Percentiles rank a stretch among this genome's conserved stretches.
Evolutionary conservation across 2,888 invertebrate species (phyloP).

Genomic region (Rhagonycha fulva): DNA sequence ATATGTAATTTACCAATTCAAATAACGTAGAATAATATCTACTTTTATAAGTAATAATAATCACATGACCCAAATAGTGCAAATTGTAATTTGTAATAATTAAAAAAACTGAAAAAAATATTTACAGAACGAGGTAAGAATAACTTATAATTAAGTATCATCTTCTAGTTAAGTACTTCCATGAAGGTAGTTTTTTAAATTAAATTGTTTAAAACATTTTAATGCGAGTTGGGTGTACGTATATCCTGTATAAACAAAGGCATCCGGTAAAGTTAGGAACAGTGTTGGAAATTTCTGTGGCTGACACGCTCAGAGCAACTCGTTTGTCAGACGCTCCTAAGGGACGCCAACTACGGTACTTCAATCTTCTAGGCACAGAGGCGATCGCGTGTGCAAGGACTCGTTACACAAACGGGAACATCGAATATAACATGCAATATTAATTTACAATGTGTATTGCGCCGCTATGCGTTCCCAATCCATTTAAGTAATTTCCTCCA

Average conservation of each 20-base stretch:
- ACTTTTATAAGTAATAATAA: not conserved
- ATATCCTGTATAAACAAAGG: not conserved
- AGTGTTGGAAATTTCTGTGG: slow-evolving; percentile 19
- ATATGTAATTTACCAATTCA: not conserved
- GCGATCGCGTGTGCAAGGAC: slow-evolving; percentile 24
- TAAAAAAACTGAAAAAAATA: too few relatives aligned
- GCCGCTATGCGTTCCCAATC: slow-evolving; percentile 21
- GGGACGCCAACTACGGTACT: slow-evolving; percentile 15
- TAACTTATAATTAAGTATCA: too few relatives aligned
- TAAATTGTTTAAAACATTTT: not conserved
- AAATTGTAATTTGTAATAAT: too few relatives aligned
- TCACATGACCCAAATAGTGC: not conserved
- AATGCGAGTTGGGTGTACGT: not conserved
- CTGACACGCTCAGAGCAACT: slow-evolving; percentile 23
- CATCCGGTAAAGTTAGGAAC: slow-evolving; percentile 2
- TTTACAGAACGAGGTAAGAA: too few relatives aligned
- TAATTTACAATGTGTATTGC: slow-evolving; percentile 15
- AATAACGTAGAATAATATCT: not conserved
- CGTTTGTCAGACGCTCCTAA: slow-evolving; percentile 25
- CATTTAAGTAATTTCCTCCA: slow-evolving; percentile 17
- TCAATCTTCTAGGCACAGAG: slow-evolving; percentile 24
- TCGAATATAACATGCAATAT: slow-evolving; percentile 26
- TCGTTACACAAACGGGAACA: slow-evolving; percentile 26
- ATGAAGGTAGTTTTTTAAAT: not conserved
- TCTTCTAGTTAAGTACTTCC: not conserved